Base-by-base conservation (phyloP, 1,140 invertebrate species). In the Fopius arisanus region DNA sequence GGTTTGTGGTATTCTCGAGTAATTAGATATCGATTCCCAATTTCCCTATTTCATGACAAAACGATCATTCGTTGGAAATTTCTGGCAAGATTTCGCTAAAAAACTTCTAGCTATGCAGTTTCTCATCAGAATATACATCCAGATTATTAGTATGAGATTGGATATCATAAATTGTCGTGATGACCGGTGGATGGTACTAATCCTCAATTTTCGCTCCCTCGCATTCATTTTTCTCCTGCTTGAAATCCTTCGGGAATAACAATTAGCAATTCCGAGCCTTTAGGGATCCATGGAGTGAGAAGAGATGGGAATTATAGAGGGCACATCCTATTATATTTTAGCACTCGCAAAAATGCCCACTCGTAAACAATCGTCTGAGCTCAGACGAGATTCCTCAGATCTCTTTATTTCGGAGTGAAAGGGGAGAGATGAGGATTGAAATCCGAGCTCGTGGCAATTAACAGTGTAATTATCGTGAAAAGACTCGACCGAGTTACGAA, bases 231-330 rank as follows among this genome's bases (percentile, higher is more conserved):
- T 12, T 23, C 41, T 43, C 70, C 63, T 48, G 62, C 67, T 73
- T 76, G 62, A 67, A 75, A 77, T 80, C 80, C 78, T 79, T 78
- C 77, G 78, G 79, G 78, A 80, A 78, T 83, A 85, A 82, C 82
- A 84, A 83, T 85, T 84, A 85, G 79, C 78, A 78, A 84, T 82
- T 77, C 83, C 84, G 84, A 85, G 84, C 80, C 83, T 75, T 62
- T 19, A 26, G 66, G n/a, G 54, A 51, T 23, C 14, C 70, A 72
- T 65, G 62, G 54, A 28, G 51, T 16, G 7, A 62, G 31, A 19
- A 26, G 19, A 51, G 40, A 14, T 31, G 69, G 12, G 54, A 21
- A 59, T 59, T 59, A 59, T 21, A 16, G 6, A 26, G 19, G 54
- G 19, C 23, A 59, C 23, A 59, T 75, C 78, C 73, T 78, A 79